Evolutionary conservation across 2,888 invertebrate species (phyloP).

Genomic region (Eledona agricola): DNA sequence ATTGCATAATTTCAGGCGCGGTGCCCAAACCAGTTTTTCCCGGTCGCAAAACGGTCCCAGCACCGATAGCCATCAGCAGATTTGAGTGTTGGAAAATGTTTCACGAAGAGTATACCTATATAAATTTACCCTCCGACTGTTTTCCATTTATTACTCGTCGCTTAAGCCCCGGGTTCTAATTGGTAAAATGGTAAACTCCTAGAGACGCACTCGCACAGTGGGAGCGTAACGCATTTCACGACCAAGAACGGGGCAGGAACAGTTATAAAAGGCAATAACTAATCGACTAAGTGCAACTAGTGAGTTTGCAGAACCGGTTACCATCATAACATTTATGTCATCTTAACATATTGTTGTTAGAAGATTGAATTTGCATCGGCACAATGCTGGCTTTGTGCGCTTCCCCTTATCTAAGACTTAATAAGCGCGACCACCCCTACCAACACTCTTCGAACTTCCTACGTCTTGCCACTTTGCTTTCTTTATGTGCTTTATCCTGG

Average conservation of each 20-base stretch:
- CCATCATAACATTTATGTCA: slow-evolving; percentile 30
- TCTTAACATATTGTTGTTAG: slow-evolving; percentile 24
- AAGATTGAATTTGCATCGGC: slow-evolving; percentile 16
- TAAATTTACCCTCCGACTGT: slow-evolving; percentile 21
- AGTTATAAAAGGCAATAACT: slow-evolving; percentile 32
- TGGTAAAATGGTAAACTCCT: slow-evolving; percentile 28
- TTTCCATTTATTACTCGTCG: slow-evolving; percentile 29
- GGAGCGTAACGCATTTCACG: slow-evolving; percentile 30
- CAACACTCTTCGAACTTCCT: too few species aligned
- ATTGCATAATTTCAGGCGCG: slow-evolving; percentile 9
- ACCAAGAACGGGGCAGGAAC: slow-evolving; percentile 31
- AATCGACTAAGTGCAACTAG: slow-evolving; percentile 27
- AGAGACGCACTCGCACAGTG: slow-evolving; percentile 23
- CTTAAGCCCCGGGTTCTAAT: slow-evolving; percentile 26
- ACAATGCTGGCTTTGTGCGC: slow-evolving; percentile 11
- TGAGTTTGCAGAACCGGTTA: slow-evolving; percentile 36
- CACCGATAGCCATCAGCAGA: background rate
- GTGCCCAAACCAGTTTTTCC: slow-evolving; percentile 1
- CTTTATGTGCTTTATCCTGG: background rate
- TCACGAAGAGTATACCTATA: slow-evolving; percentile 12
- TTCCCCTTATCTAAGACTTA: slow-evolving; percentile 11
- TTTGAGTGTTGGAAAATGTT: too few species aligned
- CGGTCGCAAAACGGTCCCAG: slow-evolving; percentile 8
- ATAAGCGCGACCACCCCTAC: too few species aligned
- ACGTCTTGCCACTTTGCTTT: too few species aligned